These are phyloP conservation scores for Elymnias hypermnestra DNA, from an alignment of 1,140 invertebrate species.

Conservation along the genomic window DNA sequence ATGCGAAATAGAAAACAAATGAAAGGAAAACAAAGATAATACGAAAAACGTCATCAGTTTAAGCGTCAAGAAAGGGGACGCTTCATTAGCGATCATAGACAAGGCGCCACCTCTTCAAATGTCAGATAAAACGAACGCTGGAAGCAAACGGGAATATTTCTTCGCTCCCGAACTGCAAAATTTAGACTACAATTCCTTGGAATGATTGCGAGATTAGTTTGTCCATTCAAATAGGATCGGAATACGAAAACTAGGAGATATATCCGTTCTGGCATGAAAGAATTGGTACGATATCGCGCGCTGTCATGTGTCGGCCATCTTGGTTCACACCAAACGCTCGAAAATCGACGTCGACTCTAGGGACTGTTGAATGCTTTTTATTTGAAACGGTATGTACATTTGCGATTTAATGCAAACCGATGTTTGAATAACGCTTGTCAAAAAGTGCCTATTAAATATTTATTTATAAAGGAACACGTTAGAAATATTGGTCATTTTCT, in stretches of 20 bases:
- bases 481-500: too few relatives aligned
- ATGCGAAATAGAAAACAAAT: background rate
- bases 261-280: conserved; percentile 60
- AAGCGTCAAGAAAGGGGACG: conserved; percentile 21
- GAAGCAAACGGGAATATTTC: conserved; percentile 28
- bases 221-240: conserved; percentile 54
- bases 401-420: background rate
- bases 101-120: conserved; percentile 23
- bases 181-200: conserved; percentile 47
- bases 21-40: conserved; percentile 10
- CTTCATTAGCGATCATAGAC: conserved; percentile 27
- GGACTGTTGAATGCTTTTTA: conserved; percentile 38
- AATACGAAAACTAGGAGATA: conserved; percentile 54
- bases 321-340: conserved; percentile 59
- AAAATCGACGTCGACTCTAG: conserved; percentile 52
- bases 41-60: conserved; percentile 5
- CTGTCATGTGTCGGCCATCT: conserved; percentile 58
- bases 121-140: conserved; percentile 33
- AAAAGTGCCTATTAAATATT: too few relatives aligned
- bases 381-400: conserved; percentile 15
- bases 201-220: conserved; percentile 62
- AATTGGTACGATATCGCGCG: conserved; percentile 63
- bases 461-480: too few relatives aligned
- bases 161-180: conserved; percentile 27
- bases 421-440: too few relatives aligned